A percentile compares a stretch with the other conserved stretches of the same genome.
Evolutionary conservation across 2,888 invertebrate genomes (phyloP).

Genomic region (Cylindroiulus punctatus): DNA sequence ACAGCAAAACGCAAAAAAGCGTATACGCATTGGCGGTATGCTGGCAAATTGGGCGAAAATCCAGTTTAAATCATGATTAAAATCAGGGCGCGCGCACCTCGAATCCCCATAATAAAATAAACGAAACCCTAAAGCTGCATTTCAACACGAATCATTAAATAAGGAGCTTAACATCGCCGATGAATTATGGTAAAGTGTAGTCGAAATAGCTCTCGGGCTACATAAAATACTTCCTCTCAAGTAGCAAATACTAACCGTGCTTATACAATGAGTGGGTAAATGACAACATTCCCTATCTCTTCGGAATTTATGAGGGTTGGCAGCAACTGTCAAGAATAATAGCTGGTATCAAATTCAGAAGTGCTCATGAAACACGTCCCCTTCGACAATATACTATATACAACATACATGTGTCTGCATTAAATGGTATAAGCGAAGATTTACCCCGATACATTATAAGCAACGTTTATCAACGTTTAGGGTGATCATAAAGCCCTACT

Average conservation of each 20-base stretch:
- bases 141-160: constrained; percentile 46
- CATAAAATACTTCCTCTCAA: constrained; percentile 29
- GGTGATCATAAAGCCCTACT: background rate
- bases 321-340: constrained; percentile 33
- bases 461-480: background rate
- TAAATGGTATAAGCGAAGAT: background rate
- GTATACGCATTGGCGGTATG: background rate
- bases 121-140: constrained; percentile 12
- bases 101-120: background rate
- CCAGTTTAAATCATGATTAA: constrained; percentile 45
- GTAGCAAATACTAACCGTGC: constrained; percentile 21
- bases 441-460: background rate
- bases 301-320: constrained; percentile 26
- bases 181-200: constrained; percentile 14
- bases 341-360: constrained; percentile 38
- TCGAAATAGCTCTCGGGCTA: constrained; percentile 35
- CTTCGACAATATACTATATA: background rate
- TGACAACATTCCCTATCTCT: constrained; percentile 35
- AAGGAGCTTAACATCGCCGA: constrained; percentile 33
- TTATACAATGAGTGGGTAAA: constrained; percentile 38
- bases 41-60: constrained; percentile 22
- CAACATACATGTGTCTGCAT: background rate
- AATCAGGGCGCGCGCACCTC: background rate
- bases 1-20: background rate
- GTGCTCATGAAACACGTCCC: background rate